A percentile compares a stretch with the other conserved stretches of the same genome.
Evolutionary conservation across 1,140 invertebrate species (phyloP).

Genomic region (Drosophila serrata): DNA sequence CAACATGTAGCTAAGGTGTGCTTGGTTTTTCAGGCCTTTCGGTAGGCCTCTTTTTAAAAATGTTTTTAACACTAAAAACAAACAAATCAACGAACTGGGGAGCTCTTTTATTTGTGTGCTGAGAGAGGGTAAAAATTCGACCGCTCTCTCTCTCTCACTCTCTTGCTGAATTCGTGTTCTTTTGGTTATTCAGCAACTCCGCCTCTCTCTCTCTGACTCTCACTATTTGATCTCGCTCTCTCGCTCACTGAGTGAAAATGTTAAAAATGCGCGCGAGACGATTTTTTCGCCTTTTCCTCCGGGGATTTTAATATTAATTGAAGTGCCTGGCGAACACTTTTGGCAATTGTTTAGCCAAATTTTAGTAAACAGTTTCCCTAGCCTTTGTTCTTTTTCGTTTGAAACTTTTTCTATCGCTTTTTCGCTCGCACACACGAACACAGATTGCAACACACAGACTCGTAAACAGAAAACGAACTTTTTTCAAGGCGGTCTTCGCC

Average conservation of each 20-base stretch:
- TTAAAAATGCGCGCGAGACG: slow-evolving; percentile 74
- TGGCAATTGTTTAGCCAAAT: slow-evolving; percentile 19
- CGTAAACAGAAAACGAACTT: slow-evolving; percentile 17
- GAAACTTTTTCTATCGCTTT: slow-evolving; percentile 1
- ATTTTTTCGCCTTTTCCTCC: slow-evolving; percentile 54
- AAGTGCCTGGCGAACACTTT: slow-evolving; percentile 31
- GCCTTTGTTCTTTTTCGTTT: slow-evolving; percentile 2
- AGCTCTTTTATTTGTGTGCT: slow-evolving; percentile 58
- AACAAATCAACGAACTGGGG: slow-evolving; percentile 55
- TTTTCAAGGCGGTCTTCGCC: not conserved
- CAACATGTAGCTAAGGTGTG: slow-evolving; percentile 46
- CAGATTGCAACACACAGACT: slow-evolving; percentile 16
- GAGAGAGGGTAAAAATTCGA: slow-evolving; percentile 24
- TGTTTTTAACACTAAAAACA: slow-evolving; percentile 44
- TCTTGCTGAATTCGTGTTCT: slow-evolving; percentile 37
- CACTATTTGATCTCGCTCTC: slow-evolving; percentile 30
- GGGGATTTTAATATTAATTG: slow-evolving; percentile 19
- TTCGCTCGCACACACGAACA: slow-evolving; percentile 1
- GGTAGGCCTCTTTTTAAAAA: slow-evolving; percentile 21
- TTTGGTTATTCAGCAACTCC: slow-evolving; percentile 54
- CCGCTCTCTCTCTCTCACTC: slow-evolving; percentile 17
- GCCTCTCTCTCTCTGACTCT: slow-evolving; percentile 9
- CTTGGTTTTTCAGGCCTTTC: slow-evolving; percentile 30
- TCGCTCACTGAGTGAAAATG: slow-evolving; percentile 64
- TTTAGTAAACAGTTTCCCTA: slow-evolving; percentile 13